Evolutionary conservation across 2,888 invertebrate genomes (phyloP), one percentile per base, ranked within the genome.

Genomic region (Idaea straminata): DNA sequence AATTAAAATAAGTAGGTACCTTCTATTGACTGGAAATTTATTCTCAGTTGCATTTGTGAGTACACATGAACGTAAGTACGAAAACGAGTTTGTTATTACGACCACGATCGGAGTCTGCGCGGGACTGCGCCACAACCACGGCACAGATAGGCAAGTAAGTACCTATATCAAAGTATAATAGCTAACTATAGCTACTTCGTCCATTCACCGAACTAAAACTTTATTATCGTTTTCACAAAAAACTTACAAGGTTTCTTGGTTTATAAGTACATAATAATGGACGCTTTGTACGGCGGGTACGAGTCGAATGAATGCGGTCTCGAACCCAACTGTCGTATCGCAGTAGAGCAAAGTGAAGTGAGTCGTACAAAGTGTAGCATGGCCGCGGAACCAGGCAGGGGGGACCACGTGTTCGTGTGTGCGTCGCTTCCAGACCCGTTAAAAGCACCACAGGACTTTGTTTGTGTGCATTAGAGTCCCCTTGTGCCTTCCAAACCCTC

Each of bases 301-400:
- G 82, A 78, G 83, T 81, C 76, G 66, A 75, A 69, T 79, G 80
- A 70, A 76, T 83, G 84, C 83, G 75, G 81, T 79, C 82, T 79
- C 81, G 81, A 78, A 80, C 83, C 82, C 88, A 82, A 90, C 91
- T 90, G 80, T 74, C 70, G 70, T 25, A 61, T 69, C 64, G 62
- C 63, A 66, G 65, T 71, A 70, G 77, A 78, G 77, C 78, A 77
- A 74, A 79, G 77, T 81, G 83, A 83, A 83, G 82, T 82, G 80
- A 83, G 82, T 79, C 75, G 82, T 81, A 84, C 82, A 83, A 83
- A 82, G 83, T 79, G 83, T 81, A 79, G 77, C 82, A 82, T 79
- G 80, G 81, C 79, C 79, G 75, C 77, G 72, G 73, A 75, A 71
- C 74, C 74, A 74, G 73, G 73, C 74, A 69, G 64, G 66, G 63